A percentile compares a stretch with the other conserved stretches of the same genome.
Conservation (phyloP, 2,888 invertebrate species). For the Amblyjoppa fuscipennis region DNA sequence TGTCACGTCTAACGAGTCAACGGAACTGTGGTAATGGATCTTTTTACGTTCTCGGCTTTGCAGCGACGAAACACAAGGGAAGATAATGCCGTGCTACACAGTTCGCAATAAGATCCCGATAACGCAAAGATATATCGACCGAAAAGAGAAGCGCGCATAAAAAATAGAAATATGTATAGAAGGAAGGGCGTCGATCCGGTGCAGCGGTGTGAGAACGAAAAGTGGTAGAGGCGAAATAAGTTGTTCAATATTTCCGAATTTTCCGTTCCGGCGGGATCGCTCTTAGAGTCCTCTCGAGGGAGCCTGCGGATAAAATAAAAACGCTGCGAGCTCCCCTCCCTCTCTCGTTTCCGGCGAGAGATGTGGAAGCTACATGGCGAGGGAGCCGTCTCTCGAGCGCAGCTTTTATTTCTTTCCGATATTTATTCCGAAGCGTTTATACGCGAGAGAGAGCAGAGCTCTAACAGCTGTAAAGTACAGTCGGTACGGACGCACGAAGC, state of each 20-base stretch:
- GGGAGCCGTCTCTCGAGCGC: conserved; percentile 11
- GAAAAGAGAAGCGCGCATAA: neutral
- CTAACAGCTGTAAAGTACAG: conserved; percentile 43
- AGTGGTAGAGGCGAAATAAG: neutral
- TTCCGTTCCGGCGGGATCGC: neutral
- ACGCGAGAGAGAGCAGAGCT: conserved; percentile 28
- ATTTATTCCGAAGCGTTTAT: conserved; percentile 60
- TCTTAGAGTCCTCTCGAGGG: neutral
- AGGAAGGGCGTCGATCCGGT: neutral
- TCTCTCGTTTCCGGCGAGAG: conserved; percentile 35
- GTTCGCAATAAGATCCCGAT: neutral
- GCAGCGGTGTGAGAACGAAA: too few species aligned
- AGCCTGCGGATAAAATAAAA: conserved; percentile 54
- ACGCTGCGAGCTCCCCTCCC: neutral
- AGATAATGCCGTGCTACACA: neutral
- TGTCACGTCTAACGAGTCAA: conserved; percentile 37
- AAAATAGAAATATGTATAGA: neutral
- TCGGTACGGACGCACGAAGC: conserved; percentile 43
- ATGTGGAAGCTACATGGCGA: conserved; percentile 15
- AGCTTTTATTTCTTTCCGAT: conserved; percentile 68
- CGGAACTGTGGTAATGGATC: conserved; percentile 11
- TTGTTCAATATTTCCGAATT: conserved; percentile 49
- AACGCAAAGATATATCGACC: neutral
- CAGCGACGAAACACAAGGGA: neutral
- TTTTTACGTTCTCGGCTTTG: neutral